phyloP scores from a whole-genome alignment of 2,797 vertebrate genomes.

The Eremophila alpestris region DNA sequence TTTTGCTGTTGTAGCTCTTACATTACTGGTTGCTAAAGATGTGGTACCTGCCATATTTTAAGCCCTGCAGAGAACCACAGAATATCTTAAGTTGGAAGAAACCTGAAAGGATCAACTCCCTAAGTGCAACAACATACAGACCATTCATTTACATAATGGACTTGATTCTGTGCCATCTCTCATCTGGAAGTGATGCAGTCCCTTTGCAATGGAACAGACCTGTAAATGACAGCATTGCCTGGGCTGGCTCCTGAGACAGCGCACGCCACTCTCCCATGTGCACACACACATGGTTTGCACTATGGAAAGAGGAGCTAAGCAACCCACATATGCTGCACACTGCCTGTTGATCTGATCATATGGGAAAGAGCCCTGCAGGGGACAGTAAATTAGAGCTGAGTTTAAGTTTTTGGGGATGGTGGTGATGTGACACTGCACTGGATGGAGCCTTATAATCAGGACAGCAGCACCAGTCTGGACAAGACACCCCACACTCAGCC shows the following conservation, averaged over 20 bases:
- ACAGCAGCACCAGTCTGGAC: not conserved
- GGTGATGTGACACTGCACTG: not conserved
- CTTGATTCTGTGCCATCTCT: not conserved
- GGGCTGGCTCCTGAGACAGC: not conserved
- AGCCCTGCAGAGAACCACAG: not conserved
- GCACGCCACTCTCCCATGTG: fast-evolving
- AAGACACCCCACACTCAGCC: not conserved
- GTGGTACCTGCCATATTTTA: not conserved
- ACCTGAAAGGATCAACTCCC: fast-evolving
- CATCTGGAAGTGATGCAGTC: not conserved
- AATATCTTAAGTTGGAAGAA: not conserved
- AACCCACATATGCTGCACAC: not conserved
- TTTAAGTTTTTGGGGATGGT: not conserved
- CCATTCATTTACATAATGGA: not conserved
- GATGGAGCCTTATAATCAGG: not conserved
- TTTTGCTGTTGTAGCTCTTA: not conserved
- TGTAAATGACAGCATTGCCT: not conserved
- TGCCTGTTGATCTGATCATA: not conserved
- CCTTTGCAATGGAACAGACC: not conserved
- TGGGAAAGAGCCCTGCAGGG: not conserved
- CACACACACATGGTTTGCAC: not conserved
- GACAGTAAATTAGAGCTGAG: not conserved
- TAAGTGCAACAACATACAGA: not conserved
- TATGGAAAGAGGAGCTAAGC: not conserved
- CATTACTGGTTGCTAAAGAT: not conserved